Conservation (phyloP, 2,888 invertebrate genomes). For the Chirona hameri region DNA sequence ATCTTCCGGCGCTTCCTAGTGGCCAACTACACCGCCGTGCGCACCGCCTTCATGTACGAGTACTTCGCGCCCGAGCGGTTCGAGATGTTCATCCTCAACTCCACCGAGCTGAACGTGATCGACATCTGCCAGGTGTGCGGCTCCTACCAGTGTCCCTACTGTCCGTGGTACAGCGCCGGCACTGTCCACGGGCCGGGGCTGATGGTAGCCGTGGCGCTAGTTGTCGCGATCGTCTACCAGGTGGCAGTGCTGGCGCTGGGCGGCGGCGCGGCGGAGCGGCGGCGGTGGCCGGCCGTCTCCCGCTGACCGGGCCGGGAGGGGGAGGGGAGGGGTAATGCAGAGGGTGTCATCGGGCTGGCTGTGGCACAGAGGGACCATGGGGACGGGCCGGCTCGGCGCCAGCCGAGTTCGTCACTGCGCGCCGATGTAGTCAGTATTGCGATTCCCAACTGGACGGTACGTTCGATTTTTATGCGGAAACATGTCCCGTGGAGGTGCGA, state of each 20-base stretch:
- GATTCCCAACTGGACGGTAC: too few species aligned
- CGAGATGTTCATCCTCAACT: constrained; percentile 43
- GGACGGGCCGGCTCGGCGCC: too few species aligned
- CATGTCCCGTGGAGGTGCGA: too few species aligned
- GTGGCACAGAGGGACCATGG: too few species aligned
- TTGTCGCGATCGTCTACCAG: not conserved
- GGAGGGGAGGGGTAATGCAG: not conserved
- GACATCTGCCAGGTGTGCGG: constrained; percentile 54
- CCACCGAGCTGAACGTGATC: constrained; percentile 47
- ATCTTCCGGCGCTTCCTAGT: constrained; percentile 56
- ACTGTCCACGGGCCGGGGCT: not conserved
- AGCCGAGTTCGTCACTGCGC: too few species aligned
- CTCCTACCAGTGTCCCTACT: constrained; percentile 53
- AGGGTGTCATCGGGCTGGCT: too few species aligned
- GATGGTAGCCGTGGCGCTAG: not conserved
- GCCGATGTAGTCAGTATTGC: too few species aligned
- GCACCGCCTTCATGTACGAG: constrained; percentile 55
- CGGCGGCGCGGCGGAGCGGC: not conserved
- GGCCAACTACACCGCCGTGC: constrained; percentile 54
- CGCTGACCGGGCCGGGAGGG: not conserved
- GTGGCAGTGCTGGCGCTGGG: not conserved
- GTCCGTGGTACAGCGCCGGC: constrained; percentile 46
- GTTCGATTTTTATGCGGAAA: too few species aligned
- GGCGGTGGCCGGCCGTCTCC: not conserved
- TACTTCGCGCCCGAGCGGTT: constrained; percentile 42